These are phyloP conservation scores for Sminthopsis crassicaudata DNA, from an alignment of 2,113 vertebrate genomes.

Conservation along the genomic window DNA sequence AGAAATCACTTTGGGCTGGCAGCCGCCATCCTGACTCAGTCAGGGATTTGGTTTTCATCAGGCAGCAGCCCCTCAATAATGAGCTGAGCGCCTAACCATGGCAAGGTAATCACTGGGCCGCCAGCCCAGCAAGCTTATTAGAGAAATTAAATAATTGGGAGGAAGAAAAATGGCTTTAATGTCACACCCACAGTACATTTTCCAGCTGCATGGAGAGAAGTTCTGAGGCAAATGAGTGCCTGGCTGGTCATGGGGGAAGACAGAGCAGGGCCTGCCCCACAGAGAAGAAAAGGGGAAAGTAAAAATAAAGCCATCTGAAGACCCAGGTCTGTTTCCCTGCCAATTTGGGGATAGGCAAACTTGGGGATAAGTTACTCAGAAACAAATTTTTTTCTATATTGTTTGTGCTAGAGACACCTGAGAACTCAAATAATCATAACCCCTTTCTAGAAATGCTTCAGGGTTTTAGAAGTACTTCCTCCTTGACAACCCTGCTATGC, in stretches of 20 bases:
- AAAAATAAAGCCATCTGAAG: neutral
- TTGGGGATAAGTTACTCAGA: neutral
- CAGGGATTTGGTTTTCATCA: neutral
- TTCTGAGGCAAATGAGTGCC: neutral
- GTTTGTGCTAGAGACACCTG: neutral
- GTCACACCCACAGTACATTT: neutral
- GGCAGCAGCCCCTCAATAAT: neutral
- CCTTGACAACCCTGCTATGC: neutral
- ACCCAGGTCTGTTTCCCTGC: neutral
- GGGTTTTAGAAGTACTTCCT: neutral
- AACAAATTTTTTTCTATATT: neutral
- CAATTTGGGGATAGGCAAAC: neutral
- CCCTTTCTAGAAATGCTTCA: neutral
- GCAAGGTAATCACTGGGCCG: neutral
- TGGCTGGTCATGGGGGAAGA: neutral
- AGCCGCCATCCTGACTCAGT: neutral
- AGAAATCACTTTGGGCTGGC: neutral
- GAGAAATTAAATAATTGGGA: conserved; percentile 20
- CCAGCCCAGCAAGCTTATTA: neutral
- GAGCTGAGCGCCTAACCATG: neutral
- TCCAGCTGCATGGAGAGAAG: neutral
- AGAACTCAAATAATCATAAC: neutral
- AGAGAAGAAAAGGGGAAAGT: neutral
- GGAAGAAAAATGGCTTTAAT: neutral
- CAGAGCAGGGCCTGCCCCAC: neutral